phyloP scores from a whole-genome alignment of 1,140 invertebrate genomes.

The Prorops nasuta region DNA sequence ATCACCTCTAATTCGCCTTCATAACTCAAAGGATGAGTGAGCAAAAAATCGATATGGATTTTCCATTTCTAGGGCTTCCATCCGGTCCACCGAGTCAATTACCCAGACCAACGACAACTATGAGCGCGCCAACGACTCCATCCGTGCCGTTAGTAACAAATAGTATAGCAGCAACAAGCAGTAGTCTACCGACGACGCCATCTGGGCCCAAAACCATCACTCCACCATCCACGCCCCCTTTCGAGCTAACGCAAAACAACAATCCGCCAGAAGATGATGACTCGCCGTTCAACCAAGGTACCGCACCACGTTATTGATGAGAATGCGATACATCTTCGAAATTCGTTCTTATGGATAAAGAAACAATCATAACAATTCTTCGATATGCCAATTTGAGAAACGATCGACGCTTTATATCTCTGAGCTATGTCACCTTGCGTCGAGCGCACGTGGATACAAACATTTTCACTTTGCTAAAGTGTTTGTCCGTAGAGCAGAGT shows the following conservation, averaged over 20 bases:
- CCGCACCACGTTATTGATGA: too few relatives aligned
- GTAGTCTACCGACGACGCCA: constrained; percentile 43
- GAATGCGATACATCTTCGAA: too few relatives aligned
- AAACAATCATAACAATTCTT: too few relatives aligned
- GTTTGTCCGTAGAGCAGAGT: too few relatives aligned
- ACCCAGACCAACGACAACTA: constrained; percentile 41
- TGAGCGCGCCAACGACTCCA: constrained; percentile 48
- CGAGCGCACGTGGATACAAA: too few relatives aligned
- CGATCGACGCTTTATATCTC: too few relatives aligned
- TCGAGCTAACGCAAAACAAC: constrained; percentile 18
- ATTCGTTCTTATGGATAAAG: too few relatives aligned
- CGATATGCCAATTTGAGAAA: too few relatives aligned
- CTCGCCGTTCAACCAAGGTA: constrained; percentile 35
- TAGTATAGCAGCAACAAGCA: constrained; percentile 22
- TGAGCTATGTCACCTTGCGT: too few relatives aligned
- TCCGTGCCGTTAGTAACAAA: constrained; percentile 30
- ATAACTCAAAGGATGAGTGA: too few relatives aligned
- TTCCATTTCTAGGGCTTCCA: constrained; percentile 34
- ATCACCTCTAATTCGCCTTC: too few relatives aligned
- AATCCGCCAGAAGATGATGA: constrained; percentile 23
- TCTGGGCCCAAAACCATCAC: constrained; percentile 20
- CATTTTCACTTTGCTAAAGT: too few relatives aligned
- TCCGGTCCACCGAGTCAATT: constrained; percentile 37
- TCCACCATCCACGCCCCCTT: constrained; percentile 16
- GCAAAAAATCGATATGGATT: background rate